These are phyloP conservation scores for Drosophila subquinaria DNA, from an alignment of 2,888 invertebrate genomes.

Conservation along the genomic window DNA sequence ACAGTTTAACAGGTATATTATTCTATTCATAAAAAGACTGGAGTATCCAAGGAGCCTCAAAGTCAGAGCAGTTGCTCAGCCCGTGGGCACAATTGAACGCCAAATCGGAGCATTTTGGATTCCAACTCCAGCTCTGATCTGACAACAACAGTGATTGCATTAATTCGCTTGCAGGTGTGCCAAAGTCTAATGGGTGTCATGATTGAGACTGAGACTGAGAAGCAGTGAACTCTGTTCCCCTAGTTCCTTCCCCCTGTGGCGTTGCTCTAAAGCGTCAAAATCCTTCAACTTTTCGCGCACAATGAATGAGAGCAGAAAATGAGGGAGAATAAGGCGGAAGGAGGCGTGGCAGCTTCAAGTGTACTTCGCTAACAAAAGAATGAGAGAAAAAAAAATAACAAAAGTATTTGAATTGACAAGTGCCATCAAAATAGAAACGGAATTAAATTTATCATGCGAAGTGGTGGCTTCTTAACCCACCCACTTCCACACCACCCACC, in stretches of 20 bases:
- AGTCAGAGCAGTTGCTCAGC: conserved; percentile 10
- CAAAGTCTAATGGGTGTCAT: conserved; percentile 56
- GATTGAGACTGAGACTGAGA: conserved; percentile 42
- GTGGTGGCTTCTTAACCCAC: conserved; percentile 44
- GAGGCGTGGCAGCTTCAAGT: conserved; percentile 61
- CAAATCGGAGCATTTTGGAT: conserved; percentile 19
- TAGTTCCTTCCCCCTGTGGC: not conserved
- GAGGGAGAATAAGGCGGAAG: not conserved
- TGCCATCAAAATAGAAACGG: conserved; percentile 82
- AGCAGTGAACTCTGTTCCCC: not conserved
- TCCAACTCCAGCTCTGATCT: not conserved
- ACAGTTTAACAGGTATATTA: conserved; percentile 21
- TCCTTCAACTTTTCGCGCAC: conserved; percentile 79
- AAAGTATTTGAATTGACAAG: conserved; percentile 82
- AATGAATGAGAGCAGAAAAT: conserved; percentile 24
- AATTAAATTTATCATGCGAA: conserved; percentile 82
- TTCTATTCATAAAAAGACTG: conserved; percentile 25
- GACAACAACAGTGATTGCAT: conserved; percentile 49
- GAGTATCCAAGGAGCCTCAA: conserved; percentile 5
- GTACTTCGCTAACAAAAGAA: conserved; percentile 61
- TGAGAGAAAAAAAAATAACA: conserved; percentile 58
- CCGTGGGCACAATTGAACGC: conserved; percentile 19
- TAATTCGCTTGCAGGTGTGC: conserved; percentile 75
- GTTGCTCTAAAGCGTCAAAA: conserved; percentile 73
- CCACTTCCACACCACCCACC: not conserved